Evolutionary conservation across 2,888 invertebrate genomes (phyloP), one percentile per base, ranked within the genome.

Genomic region (Autographa gamma): DNA sequence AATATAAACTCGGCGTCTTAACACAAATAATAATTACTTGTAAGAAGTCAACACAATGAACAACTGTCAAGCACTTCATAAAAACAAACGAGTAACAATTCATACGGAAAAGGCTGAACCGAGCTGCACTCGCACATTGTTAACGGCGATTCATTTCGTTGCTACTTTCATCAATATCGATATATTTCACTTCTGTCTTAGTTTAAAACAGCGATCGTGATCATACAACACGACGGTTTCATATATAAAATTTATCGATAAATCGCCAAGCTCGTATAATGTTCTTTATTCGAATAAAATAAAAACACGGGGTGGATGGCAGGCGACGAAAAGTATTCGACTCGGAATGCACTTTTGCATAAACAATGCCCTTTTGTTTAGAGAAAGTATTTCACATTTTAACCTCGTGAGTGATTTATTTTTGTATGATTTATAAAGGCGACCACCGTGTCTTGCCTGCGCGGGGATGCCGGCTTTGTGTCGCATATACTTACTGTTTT

Each of bases 321-420:
- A 94, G 95, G 95, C 95, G 95, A 93, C 93, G 94, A 95, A 94
- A 94, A 94, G 92, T 93, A 93, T 95, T 92, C 93, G 88, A 87
- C 76, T 86, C 78, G 93, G 95, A 94, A 95, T 95, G 94, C 93
- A 91, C 93, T 94, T 94, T 94, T 93, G 95, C 94, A 94, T 95
- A 90, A 92, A 95, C 95, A 94, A 95, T 94, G 92, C 93, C 86
- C 94, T 94, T 94, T 95, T 95, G 95, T 95, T 93, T 95, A 94
- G 93, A 93, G 94, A 94, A 93, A 95, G 94, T 95, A 95, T 95
- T 95, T 95, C 95, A 95, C 95, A 94, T 94, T 92, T 91, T 90
- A 91, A 92, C 90, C 90, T 88, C 88, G 81, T 90, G 92, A 93
- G 88, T 93, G 94, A 95, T 95, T 94, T 95, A 93, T 95, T 94